phyloP scores from a whole-genome alignment of 1,140 invertebrate species.

The Piezodorus guildinii region DNA sequence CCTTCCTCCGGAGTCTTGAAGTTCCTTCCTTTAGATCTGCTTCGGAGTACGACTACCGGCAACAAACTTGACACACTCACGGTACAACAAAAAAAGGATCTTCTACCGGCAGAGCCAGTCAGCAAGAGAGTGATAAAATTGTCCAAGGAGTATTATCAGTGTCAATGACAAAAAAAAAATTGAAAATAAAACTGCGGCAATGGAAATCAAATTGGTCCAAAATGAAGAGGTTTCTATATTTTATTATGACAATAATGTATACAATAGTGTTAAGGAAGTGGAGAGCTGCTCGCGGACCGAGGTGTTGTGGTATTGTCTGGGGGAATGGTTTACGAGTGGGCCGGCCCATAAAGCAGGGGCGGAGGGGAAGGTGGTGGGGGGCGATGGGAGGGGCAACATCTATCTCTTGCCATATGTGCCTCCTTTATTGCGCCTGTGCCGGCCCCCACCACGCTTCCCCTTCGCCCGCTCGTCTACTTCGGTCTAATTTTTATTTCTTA shows the following conservation, averaged over 20 bases:
- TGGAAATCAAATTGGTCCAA: not conserved
- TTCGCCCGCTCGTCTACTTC: not conserved
- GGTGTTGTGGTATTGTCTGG: constrained; percentile 8
- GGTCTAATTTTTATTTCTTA: not conserved
- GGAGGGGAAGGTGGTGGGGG: constrained; percentile 4
- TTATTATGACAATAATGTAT: not conserved
- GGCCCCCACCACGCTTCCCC: not conserved
- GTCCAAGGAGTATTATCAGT: not conserved
- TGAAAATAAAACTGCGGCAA: not conserved
- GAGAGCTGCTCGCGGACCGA: not conserved
- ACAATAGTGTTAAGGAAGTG: not conserved
- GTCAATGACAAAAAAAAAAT: not conserved
- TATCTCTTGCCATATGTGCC: constrained; percentile 5
- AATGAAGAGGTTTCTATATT: not conserved
- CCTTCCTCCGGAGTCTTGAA: not conserved
- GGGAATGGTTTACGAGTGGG: constrained; percentile 8
- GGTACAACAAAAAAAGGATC: not conserved
- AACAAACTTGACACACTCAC: not conserved
- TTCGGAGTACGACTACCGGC: not conserved
- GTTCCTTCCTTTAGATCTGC: not conserved
- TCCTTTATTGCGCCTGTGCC: constrained; percentile 2
- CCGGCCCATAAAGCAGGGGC: constrained; percentile 1
- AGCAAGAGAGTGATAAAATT: not conserved
- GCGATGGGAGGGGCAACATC: constrained; percentile 2
- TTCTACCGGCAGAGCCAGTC: not conserved